These are phyloP conservation scores for Cyanocitta stelleri DNA, from an alignment of 2,113 vertebrate species.

Conservation along the genomic window DNA sequence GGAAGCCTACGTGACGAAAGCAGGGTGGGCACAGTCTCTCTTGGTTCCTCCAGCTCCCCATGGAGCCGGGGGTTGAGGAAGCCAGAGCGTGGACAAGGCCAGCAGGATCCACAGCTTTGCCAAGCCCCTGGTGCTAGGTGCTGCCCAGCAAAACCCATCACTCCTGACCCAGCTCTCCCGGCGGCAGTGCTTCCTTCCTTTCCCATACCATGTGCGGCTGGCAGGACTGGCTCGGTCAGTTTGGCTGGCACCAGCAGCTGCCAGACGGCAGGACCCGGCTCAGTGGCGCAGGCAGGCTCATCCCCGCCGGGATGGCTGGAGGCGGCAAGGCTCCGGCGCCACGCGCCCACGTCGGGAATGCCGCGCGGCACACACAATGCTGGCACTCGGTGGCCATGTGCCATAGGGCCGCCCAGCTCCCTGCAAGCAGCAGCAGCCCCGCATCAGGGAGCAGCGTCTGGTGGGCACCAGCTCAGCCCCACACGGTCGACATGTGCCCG, in stretches of 20 bases:
- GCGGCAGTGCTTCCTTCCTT: not conserved
- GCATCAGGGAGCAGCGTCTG: not conserved
- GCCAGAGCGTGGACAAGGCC: not conserved
- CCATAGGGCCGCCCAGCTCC: accelerated
- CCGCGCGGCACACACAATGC: accelerated
- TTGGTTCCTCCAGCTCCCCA: not conserved
- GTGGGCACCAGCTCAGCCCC: not conserved
- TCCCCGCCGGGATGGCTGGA: not conserved
- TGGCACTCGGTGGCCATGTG: not conserved
- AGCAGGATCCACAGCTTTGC: not conserved
- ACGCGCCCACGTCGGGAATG: not conserved
- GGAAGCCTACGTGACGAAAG: not conserved
- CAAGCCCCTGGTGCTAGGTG: not conserved
- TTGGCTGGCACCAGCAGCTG: not conserved
- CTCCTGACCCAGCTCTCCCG: not conserved
- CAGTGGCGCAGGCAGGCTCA: not conserved
- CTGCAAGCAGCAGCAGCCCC: accelerated
- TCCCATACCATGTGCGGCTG: not conserved
- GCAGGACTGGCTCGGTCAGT: not conserved
- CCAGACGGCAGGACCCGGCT: not conserved
- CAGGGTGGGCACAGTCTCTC: not conserved
- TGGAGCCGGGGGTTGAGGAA: accelerated
- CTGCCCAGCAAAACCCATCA: not conserved
- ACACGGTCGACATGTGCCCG: accelerated
- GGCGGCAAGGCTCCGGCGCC: not conserved